Evolutionary conservation across 2,888 invertebrate genomes (phyloP).

Genomic region (Rhingia rostrata): DNA sequence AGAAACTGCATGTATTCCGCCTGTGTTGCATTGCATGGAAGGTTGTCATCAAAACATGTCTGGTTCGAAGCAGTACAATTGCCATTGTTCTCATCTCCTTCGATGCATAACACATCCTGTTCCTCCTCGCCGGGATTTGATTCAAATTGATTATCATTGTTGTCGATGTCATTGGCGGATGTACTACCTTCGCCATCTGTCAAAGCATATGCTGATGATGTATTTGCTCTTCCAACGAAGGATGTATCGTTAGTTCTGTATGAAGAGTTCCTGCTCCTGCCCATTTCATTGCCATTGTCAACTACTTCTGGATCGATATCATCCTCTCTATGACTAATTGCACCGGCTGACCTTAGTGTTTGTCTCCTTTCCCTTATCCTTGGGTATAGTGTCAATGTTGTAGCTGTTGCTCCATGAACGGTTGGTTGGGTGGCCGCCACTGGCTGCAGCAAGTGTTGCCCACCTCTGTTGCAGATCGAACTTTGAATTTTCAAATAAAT

Average conservation of each 20-base stretch:
- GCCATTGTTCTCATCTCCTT: conserved; percentile 41
- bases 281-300: not conserved
- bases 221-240: conserved; percentile 13
- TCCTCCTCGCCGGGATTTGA: conserved; percentile 18
- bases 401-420: conserved; percentile 18
- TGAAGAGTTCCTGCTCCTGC: conserved; percentile 2
- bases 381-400: conserved; percentile 25
- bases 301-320: conserved; percentile 28
- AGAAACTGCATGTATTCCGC: conserved; percentile 86
- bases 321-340: conserved; percentile 22
- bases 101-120: conserved; percentile 29
- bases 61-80: conserved; percentile 56
- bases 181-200: conserved; percentile 26
- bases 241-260: conserved; percentile 50
- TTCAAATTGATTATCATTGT: conserved; percentile 46
- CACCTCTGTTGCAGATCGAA: conserved; percentile 23
- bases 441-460: conserved; percentile 10
- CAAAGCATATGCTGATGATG: conserved; percentile 37
- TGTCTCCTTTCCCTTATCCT: conserved; percentile 35
- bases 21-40: conserved; percentile 84
- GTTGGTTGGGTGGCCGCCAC: not conserved
- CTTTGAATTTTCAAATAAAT: conserved; percentile 64
- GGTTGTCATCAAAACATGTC: conserved; percentile 83
- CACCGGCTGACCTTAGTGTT: conserved; percentile 7
- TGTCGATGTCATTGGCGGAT: conserved; percentile 28